Conservation (phyloP, 2,888 invertebrate genomes). For the Teinopalpus imperialis region DNA sequence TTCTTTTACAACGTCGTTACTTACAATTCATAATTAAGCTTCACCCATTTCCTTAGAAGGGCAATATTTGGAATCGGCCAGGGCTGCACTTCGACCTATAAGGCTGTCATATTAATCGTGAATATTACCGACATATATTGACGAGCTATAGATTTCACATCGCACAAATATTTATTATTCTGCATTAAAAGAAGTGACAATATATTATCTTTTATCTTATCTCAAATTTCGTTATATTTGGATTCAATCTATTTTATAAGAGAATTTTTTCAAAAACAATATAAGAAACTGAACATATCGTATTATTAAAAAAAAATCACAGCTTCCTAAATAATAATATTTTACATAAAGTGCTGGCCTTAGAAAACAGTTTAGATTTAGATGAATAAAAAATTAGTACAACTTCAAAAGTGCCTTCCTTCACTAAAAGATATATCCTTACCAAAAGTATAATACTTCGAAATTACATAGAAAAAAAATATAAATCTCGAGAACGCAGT, state of each 20-base stretch:
- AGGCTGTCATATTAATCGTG: no score
- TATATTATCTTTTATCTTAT: no score
- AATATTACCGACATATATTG: no score
- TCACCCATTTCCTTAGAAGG: no score
- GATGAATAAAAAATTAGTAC: constrained; percentile 3
- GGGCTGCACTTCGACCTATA: no score
- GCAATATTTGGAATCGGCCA: no score
- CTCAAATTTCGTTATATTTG: not conserved
- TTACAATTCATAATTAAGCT: no score
- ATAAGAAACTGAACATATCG: no score
- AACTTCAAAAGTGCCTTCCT: constrained; percentile 13
- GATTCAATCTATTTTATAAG: not conserved
- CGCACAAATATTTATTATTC: no score
- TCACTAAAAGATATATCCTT: constrained; percentile 2
- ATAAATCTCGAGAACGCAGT: not conserved
- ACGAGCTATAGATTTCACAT: no score
- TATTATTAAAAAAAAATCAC: constrained; percentile 10
- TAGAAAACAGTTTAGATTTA: not conserved
- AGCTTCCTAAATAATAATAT: constrained; percentile 20
- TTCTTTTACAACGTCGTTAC: constrained; percentile 1
- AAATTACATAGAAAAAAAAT: constrained; percentile 1
- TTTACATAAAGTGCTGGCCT: constrained; percentile 1
- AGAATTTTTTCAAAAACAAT: not conserved
- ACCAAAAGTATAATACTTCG: constrained; percentile 5
- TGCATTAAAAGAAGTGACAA: no score